Evolutionary conservation across 1,140 invertebrate genomes (phyloP).

Genomic region (Anadara kagoshimensis): DNA sequence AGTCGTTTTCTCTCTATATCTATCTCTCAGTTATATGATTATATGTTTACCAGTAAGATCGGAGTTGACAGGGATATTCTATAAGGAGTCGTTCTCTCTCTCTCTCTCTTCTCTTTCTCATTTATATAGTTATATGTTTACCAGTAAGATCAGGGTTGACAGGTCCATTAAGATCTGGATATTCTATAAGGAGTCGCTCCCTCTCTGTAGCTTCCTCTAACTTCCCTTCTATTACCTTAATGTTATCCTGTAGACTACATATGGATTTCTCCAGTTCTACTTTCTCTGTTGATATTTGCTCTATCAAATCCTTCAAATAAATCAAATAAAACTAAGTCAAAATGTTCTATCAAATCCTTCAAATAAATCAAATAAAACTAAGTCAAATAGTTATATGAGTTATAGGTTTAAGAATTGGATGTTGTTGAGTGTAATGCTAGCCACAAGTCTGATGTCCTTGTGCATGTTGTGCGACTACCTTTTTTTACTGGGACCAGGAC

Average conservation of each 20-base stretch:
- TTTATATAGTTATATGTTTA: constrained; percentile 42
- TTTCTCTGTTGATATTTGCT: constrained; percentile 57
- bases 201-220: constrained; percentile 62
- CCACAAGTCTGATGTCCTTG: no score
- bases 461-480: no score
- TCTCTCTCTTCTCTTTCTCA: no score
- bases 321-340: neutral
- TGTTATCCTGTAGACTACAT: constrained; percentile 43
- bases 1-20: constrained; percentile 63
- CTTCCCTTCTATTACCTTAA: constrained; percentile 49
- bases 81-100: constrained; percentile 45
- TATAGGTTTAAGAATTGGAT: no score
- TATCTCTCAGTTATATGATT: constrained; percentile 43
- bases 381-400: no score
- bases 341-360: neutral
- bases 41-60: no score
- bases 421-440: no score
- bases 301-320: constrained; percentile 53
- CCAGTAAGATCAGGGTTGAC: constrained; percentile 66
- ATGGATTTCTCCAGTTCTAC: constrained; percentile 57
- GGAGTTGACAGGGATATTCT: constrained; percentile 64
- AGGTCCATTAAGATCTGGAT: constrained; percentile 71
- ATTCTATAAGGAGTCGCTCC: constrained; percentile 68
- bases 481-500: no score
- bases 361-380: no score